phyloP scores from a whole-genome alignment of 2,113 vertebrate species.

The Elachura formosa region DNA sequence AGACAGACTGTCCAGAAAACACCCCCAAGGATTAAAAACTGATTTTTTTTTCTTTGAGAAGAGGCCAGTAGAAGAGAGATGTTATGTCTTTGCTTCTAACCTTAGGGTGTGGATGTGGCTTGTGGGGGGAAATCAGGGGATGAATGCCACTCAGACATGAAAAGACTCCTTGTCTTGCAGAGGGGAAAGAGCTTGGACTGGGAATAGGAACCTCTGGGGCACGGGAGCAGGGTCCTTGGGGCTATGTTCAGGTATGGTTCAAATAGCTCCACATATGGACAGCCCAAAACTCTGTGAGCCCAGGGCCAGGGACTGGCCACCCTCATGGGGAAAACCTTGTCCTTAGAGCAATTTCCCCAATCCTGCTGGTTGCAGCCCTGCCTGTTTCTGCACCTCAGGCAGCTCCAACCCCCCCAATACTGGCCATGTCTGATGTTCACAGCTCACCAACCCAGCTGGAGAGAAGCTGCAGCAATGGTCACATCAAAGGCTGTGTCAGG shows the following conservation, averaged over 20 bases:
- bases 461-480: accelerated
- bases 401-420: accelerated
- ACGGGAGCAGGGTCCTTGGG: accelerated
- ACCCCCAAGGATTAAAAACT: neutral
- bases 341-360: accelerated
- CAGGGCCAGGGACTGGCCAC: neutral
- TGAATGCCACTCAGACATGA: neutral
- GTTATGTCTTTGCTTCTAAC: neutral
- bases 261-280: neutral
- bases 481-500: neutral
- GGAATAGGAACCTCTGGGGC: neutral
- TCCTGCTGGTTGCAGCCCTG: neutral
- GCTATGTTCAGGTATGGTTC: neutral
- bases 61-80: neutral
- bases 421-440: neutral
- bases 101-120: neutral
- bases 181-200: neutral
- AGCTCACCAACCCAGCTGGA: neutral
- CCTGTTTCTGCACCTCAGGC: neutral
- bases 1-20: neutral
- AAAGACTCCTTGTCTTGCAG: neutral
- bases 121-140: neutral
- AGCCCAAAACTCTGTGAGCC: neutral
- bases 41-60: neutral
- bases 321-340: neutral